Base-by-base conservation (phyloP, 1,140 invertebrate genomes). In the Drosophila subpulchrella region DNA sequence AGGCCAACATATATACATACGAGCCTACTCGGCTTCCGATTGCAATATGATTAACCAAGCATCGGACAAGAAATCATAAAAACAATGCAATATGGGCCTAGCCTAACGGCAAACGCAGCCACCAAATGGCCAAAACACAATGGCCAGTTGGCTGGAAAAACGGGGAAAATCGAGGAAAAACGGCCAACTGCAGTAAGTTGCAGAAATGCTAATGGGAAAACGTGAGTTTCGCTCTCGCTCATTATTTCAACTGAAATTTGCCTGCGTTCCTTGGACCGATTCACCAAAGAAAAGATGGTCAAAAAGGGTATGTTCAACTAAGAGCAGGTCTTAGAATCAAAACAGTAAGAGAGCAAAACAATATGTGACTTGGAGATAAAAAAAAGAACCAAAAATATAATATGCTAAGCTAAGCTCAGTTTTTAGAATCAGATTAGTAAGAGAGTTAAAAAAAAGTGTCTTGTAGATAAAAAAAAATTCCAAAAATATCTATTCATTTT, bases 131-230 rank as follows among this genome's bases (percentile, higher is more conserved):
- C 42, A 13, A 47, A 58, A 84, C 41, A 88, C 82, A 86, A 82
- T 88, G 71, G 75, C 39, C 60, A 71, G 51, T 66, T 48, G 56
- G 24, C 7, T 75, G 65, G 74, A 77, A 58, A 74, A 67, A 59
- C 6, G 65, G 57, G 73, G 67, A 58, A 74, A 67, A 67, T 50
- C 36, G 44, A 34, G 36, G 59, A 15, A 60, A 65, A 67, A 44
- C 6, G 39, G 56, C 39, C 17, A 36, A 53, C 50, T 36, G 50
- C 51, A 38, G 51, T 54, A 38, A 65, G 70, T 58, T 51, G 48
- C 70, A 51, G 30, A 75, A 79, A 89, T 88, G 84, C 72, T 86
- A 88, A 88, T 84, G 62, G 84, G 65, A 77, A 89, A 89, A 89
- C 84, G 84, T 88, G 84, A 89, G 81, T 50, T 72, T 75, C 41